These are phyloP conservation scores for Thripadectes ignobilis DNA, from an alignment of 2,797 vertebrate species.

Conservation along the genomic window DNA sequence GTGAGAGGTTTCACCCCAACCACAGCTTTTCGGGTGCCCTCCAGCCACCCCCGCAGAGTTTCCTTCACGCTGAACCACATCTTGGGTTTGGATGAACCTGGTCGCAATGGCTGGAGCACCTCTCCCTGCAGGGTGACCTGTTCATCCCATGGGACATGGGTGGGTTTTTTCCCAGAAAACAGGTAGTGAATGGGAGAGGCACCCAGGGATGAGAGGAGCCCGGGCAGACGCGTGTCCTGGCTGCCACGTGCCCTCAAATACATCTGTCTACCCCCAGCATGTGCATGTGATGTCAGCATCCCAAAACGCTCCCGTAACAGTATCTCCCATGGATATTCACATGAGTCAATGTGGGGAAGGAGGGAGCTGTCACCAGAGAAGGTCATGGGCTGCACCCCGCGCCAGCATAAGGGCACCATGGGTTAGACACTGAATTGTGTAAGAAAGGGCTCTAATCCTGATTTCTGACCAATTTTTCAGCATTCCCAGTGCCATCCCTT, in stretches of 20 bases:
- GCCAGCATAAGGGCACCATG: fast-evolving
- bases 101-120: fast-evolving
- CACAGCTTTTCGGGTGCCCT: neutral
- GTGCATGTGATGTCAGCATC: neutral
- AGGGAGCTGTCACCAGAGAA: slow-evolving; percentile 9
- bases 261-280: neutral
- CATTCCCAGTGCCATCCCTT: neutral
- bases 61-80: fast-evolving
- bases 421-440: neutral
- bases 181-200: neutral
- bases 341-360: neutral
- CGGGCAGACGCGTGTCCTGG: fast-evolving
- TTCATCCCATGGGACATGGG: fast-evolving
- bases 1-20: neutral
- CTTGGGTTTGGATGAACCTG: neutral
- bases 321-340: neutral
- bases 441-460: neutral
- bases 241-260: neutral
- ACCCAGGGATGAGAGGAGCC: neutral
- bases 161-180: neutral
- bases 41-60: neutral
- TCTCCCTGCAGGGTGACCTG: neutral
- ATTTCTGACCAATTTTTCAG: neutral
- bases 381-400: neutral
- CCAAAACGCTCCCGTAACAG: neutral